A percentile compares a stretch with the other conserved stretches of the same genome.
Conservation (phyloP, 2,797 vertebrate genomes). For the Orestias chungarensis region DNA sequence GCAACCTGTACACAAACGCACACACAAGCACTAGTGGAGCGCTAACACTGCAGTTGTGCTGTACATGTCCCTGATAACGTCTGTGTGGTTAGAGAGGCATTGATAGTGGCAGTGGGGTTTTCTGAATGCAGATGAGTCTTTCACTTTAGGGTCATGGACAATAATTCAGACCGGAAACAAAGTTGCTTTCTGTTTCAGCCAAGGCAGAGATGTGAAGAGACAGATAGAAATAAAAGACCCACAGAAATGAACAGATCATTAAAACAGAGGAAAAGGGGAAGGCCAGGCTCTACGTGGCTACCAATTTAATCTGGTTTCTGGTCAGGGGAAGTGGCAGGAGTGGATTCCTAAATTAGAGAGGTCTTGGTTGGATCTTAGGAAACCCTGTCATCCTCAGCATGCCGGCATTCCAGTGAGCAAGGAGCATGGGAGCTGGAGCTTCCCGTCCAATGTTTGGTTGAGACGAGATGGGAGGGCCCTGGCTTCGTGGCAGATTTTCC, state of each 20-base stretch:
- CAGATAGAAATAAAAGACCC: slow-evolving; percentile 55
- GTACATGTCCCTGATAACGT: slow-evolving; percentile 59
- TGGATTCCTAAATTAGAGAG: slow-evolving; percentile 80
- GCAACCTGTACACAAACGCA: slow-evolving; percentile 29
- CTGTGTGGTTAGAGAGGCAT: slow-evolving; percentile 38
- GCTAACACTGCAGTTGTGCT: slow-evolving; percentile 37
- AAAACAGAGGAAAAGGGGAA: slow-evolving; percentile 68
- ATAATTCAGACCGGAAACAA: slow-evolving; percentile 51
- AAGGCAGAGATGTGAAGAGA: slow-evolving; percentile 58
- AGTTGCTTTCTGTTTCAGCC: slow-evolving; percentile 47
- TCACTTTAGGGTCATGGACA: slow-evolving; percentile 54
- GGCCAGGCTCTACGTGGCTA: slow-evolving; percentile 71
- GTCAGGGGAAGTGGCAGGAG: slow-evolving; percentile 78
- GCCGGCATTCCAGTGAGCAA: slow-evolving; percentile 62
- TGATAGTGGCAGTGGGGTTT: slow-evolving; percentile 28
- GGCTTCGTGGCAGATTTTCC: slow-evolving; percentile 70
- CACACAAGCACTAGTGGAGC: slow-evolving; percentile 23
- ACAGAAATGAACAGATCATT: slow-evolving; percentile 62
- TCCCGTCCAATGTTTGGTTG: slow-evolving; percentile 66
- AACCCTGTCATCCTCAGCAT: slow-evolving; percentile 72
- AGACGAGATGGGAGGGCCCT: slow-evolving; percentile 74
- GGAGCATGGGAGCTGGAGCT: slow-evolving; percentile 68
- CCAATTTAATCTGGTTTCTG: slow-evolving; percentile 77
- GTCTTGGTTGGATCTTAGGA: slow-evolving; percentile 65
- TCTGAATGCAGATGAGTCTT: slow-evolving; percentile 40